A percentile compares a stretch with the other conserved stretches of the same genome.
Evolutionary conservation across 2,113 vertebrate species (phyloP).

Genomic region (Aphyosemion australe): DNA sequence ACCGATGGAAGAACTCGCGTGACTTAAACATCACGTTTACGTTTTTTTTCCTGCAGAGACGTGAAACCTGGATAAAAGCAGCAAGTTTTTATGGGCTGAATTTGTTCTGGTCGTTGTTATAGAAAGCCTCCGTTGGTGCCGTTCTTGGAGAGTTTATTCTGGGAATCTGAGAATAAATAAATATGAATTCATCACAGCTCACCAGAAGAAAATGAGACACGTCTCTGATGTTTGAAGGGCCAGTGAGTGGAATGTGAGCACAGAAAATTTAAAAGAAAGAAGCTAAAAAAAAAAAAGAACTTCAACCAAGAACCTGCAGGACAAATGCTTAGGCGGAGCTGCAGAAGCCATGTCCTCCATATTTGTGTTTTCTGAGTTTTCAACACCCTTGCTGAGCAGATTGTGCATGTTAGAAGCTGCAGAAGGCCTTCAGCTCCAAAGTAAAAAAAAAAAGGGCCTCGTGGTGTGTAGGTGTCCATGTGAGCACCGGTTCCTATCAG

Average conservation of each 20-base stretch:
- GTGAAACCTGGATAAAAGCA: too few species aligned
- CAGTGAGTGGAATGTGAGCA: neutral
- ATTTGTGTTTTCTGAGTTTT: neutral
- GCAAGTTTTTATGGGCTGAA: too few species aligned
- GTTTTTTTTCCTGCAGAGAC: too few species aligned
- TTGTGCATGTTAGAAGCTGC: neutral
- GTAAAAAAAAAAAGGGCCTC: neutral
- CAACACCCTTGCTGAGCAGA: neutral
- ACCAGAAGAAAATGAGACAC: too few species aligned
- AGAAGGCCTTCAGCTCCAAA: slow-evolving; percentile 25
- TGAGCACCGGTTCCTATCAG: slow-evolving; percentile 43
- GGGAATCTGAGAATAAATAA: neutral
- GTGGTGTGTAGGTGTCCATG: neutral
- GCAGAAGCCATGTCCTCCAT: slow-evolving; percentile 11
- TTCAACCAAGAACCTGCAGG: too few species aligned
- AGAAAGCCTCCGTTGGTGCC: too few species aligned
- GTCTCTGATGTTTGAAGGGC: too few species aligned
- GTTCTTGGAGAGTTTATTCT: neutral
- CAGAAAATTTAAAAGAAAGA: too few species aligned
- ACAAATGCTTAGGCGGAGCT: neutral
- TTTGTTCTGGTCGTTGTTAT: too few species aligned
- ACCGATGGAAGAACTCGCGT: too few species aligned
- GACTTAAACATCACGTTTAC: too few species aligned
- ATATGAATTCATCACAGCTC: neutral
- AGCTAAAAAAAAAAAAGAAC: neutral